A percentile compares a stretch with the other conserved stretches of the same genome.
Evolutionary conservation across 2,113 vertebrate species (phyloP).

Genomic region (Accipiter virgatus): DNA sequence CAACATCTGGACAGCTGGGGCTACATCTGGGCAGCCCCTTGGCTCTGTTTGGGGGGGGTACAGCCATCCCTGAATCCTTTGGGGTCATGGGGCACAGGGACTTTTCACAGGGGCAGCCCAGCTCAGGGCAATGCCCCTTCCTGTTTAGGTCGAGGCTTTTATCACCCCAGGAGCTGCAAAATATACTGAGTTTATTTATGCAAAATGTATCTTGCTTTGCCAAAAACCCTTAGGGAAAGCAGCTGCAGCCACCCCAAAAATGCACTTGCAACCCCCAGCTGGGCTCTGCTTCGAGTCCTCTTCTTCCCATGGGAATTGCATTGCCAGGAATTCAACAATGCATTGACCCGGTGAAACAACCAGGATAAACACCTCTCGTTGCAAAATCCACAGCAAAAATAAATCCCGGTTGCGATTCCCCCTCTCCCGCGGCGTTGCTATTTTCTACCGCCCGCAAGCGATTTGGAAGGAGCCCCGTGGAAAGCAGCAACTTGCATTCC

Average conservation of each 20-base stretch:
- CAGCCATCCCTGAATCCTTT: neutral
- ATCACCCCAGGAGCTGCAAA: neutral
- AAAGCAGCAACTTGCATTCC: neutral
- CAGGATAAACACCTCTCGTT: neutral
- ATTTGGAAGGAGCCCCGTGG: neutral
- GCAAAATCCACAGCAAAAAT: neutral
- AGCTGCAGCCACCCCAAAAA: neutral
- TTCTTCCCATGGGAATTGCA: neutral
- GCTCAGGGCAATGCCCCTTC: too few species aligned
- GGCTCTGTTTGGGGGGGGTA: too few species aligned
- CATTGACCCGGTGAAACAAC: rapidly evolving
- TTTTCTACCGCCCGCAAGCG: neutral
- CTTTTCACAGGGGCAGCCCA: neutral
- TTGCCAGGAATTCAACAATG: neutral
- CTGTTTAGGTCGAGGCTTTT: neutral
- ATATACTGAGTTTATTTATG: neutral
- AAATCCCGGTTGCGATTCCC: neutral
- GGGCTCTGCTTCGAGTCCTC: neutral
- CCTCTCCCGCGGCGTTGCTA: neutral
- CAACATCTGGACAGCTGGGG: neutral
- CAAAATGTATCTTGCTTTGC: neutral
- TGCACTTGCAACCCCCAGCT: rapidly evolving
- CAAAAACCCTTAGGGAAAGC: neutral
- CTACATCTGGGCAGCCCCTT: neutral
- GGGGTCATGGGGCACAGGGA: rapidly evolving